These are phyloP conservation scores for Chiloscyllium plagiosum DNA, from an alignment of 2,113 vertebrate species.

Conservation along the genomic window DNA sequence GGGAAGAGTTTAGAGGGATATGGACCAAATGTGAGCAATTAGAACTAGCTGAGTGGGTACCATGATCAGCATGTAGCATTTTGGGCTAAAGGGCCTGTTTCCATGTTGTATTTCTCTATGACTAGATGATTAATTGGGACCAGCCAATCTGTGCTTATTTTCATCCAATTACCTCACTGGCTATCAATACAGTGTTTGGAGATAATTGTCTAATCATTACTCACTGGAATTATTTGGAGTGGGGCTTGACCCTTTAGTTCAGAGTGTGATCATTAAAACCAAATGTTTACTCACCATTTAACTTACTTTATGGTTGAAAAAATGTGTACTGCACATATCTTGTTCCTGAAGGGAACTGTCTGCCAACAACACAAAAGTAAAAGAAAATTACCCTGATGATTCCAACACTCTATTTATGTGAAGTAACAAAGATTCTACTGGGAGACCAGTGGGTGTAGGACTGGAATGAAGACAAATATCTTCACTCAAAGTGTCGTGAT, in stretches of 20 bases:
- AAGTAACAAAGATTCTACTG: background rate
- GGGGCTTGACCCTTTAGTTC: background rate
- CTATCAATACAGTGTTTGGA: background rate
- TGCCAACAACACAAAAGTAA: background rate
- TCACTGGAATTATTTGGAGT: background rate
- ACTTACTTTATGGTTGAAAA: background rate
- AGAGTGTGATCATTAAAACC: background rate
- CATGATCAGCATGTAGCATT: too few species aligned
- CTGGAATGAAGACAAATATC: too few species aligned
- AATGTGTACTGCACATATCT: background rate
- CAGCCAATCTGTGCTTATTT: too few species aligned
- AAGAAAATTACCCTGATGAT: background rate
- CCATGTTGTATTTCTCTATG: too few species aligned
- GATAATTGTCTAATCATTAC: background rate
- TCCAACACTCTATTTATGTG: background rate
- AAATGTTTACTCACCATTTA: background rate
- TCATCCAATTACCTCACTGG: background rate
- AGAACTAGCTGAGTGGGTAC: too few species aligned
- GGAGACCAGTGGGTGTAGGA: too few species aligned
- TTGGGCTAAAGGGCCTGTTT: too few species aligned
- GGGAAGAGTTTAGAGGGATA: too few species aligned
- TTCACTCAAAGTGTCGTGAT: too few species aligned
- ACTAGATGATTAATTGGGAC: too few species aligned
- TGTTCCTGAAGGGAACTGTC: background rate
- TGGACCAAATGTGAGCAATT: too few species aligned